Conservation (phyloP, 30 jellyfish, hydroid and myxozoan species). For the Chironex yamaguchii region DNA sequence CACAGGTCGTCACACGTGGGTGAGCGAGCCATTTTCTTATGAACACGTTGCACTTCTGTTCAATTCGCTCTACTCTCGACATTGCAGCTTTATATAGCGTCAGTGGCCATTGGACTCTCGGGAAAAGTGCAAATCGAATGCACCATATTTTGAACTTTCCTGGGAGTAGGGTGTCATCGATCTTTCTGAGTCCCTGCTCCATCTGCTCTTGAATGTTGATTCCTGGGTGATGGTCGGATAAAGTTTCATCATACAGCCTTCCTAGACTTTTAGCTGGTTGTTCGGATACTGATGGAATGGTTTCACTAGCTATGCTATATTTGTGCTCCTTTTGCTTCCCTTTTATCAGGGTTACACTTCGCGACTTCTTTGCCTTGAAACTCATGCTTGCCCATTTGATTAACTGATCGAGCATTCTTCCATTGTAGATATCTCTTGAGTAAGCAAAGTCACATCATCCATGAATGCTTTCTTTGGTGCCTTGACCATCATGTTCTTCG, state of each 20-base stretch:
- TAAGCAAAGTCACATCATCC: not conserved
- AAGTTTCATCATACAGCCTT: conserved; percentile 1
- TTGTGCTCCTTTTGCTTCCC: not conserved
- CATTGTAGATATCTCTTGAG: no score
- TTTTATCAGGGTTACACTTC: not conserved
- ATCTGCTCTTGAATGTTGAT: not conserved
- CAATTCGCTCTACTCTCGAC: not conserved
- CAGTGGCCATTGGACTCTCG: conserved; percentile 14
- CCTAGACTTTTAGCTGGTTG: conserved; percentile 1
- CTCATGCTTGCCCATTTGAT: not conserved
- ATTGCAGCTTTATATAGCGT: not conserved
- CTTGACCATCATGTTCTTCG: no score
- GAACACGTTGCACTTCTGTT: conserved; percentile 16
- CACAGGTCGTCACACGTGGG: not conserved
- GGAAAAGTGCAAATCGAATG: conserved; percentile 4
- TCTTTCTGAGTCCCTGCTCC: conserved; percentile 1
- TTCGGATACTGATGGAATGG: not conserved
- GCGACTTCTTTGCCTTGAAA: conserved; percentile 2
- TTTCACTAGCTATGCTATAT: not conserved
- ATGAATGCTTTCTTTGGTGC: not conserved
- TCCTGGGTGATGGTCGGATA: conserved; percentile 12
- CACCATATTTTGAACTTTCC: conserved; percentile 20
- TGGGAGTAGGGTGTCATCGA: conserved; percentile 10
- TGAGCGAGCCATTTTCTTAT: conserved; percentile 1
- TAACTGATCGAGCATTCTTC: not conserved